A percentile compares a stretch with the other conserved stretches of the same genome.
These are phyloP conservation scores for Gymnoscopelus microlampas DNA, from an alignment of 2,797 vertebrate genomes.

Conservation along the genomic window DNA sequence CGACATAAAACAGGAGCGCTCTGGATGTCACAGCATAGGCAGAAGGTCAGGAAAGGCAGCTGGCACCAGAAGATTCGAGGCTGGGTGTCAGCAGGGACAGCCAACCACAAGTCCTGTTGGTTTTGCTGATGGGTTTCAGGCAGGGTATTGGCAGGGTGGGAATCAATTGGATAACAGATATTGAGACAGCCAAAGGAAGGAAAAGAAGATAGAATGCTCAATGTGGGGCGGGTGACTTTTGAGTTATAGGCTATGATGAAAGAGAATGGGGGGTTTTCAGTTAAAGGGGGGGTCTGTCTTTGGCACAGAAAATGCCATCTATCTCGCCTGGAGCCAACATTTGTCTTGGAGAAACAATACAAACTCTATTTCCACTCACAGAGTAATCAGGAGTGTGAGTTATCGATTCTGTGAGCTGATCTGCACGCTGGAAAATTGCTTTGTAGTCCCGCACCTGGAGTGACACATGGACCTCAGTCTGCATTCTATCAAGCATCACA, in stretches of 20 bases:
- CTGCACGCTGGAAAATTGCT: constrained; percentile 77
- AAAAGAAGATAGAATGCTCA: background rate
- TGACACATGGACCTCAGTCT: constrained; percentile 55
- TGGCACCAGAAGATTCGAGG: no score
- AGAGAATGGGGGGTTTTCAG: constrained; percentile 61
- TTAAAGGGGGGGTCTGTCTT: constrained; percentile 51
- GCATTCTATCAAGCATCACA: constrained; percentile 38
- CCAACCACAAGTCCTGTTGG: no score
- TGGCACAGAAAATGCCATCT: constrained; percentile 70
- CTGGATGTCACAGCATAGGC: no score
- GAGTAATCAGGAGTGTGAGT: constrained; percentile 78
- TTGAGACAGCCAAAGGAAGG: constrained; percentile 51
- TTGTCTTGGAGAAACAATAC: constrained; percentile 82
- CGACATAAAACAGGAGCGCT: no score
- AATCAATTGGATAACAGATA: constrained; percentile 26
- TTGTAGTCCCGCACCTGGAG: constrained; percentile 61
- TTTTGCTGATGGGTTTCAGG: no score
- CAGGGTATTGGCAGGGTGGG: no score
- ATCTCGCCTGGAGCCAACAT: constrained; percentile 72
- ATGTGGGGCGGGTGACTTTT: constrained; percentile 42
- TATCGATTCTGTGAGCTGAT: constrained; percentile 73
- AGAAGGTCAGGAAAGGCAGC: no score
- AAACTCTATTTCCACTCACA: constrained; percentile 78
- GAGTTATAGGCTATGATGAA: constrained; percentile 57
- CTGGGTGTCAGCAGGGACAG: no score